Evolutionary conservation across 2,113 vertebrate species (phyloP).

Genomic region (Ageneiosus marmoratus): DNA sequence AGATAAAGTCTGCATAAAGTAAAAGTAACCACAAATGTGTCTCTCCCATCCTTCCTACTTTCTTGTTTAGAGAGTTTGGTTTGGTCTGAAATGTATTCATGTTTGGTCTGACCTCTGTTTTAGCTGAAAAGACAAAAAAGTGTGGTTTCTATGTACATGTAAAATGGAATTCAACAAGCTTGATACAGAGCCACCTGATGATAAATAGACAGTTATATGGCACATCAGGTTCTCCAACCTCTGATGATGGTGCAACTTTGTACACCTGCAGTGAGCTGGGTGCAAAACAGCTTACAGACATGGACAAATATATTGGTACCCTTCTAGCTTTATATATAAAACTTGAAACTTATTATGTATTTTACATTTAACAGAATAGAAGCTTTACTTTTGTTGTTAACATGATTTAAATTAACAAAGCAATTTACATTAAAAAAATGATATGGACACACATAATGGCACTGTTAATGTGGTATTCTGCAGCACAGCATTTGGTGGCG

Average conservation of each 20-base stretch:
- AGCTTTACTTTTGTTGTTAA: neutral
- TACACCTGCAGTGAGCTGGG: slow-evolving; percentile 28
- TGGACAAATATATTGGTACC: neutral
- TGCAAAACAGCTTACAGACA: neutral
- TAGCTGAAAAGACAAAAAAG: neutral
- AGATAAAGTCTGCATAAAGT: neutral
- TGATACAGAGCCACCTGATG: neutral
- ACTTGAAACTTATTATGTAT: no score
- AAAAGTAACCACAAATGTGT: neutral
- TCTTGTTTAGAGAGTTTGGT: neutral
- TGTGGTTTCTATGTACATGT: neutral
- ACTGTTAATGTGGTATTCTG: neutral
- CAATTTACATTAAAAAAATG: neutral
- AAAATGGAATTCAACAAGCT: neutral
- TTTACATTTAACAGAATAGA: neutral
- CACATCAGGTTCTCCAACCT: neutral
- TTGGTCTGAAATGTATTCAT: neutral
- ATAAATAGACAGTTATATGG: slow-evolving; percentile 29
- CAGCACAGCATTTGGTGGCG: neutral
- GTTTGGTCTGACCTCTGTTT: neutral
- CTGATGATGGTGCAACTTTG: slow-evolving; percentile 28
- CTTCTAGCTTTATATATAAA: no score
- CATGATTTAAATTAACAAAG: neutral
- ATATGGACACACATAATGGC: neutral
- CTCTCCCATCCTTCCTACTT: neutral